These are phyloP conservation scores for Urosaurus nigricauda DNA, from an alignment of 2,797 vertebrate species.

Conservation along the genomic window DNA sequence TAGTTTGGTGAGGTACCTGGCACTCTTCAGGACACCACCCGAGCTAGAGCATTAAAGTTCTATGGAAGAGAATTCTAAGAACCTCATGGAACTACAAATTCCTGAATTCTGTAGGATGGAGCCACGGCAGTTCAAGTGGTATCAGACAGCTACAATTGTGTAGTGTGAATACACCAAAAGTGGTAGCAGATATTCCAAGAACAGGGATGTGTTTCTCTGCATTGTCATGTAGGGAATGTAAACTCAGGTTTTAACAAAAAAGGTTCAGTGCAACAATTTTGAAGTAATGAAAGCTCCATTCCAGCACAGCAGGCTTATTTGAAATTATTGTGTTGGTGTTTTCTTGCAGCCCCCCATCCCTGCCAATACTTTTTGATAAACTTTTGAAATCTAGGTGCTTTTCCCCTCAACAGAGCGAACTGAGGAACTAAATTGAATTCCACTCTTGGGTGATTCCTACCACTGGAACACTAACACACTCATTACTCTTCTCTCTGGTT, in stretches of 20 bases:
- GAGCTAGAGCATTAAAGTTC: too few species aligned
- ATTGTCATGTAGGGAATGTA: background rate
- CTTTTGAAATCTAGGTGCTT: slow-evolving; percentile 30
- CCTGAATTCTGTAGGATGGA: too few species aligned
- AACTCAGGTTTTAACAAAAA: background rate
- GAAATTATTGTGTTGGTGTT: background rate
- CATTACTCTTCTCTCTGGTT: slow-evolving; percentile 20
- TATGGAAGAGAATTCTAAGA: too few species aligned
- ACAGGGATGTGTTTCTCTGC: background rate
- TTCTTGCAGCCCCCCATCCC: background rate
- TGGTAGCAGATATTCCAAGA: background rate
- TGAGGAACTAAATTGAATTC: slow-evolving; percentile 50
- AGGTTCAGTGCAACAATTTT: rapidly evolving
- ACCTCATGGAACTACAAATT: too few species aligned
- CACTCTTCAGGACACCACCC: too few species aligned
- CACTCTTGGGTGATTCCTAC: slow-evolving; percentile 39
- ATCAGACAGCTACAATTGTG: too few species aligned
- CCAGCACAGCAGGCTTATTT: background rate
- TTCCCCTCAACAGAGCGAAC: slow-evolving; percentile 39
- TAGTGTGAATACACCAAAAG: background rate
- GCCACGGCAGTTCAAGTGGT: too few species aligned
- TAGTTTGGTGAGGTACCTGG: too few species aligned
- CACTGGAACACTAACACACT: background rate
- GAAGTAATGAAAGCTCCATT: background rate
- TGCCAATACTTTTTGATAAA: background rate